Evolutionary conservation across 2,797 vertebrate genomes (phyloP).

Genomic region (Poeciliopsis gracilis): DNA sequence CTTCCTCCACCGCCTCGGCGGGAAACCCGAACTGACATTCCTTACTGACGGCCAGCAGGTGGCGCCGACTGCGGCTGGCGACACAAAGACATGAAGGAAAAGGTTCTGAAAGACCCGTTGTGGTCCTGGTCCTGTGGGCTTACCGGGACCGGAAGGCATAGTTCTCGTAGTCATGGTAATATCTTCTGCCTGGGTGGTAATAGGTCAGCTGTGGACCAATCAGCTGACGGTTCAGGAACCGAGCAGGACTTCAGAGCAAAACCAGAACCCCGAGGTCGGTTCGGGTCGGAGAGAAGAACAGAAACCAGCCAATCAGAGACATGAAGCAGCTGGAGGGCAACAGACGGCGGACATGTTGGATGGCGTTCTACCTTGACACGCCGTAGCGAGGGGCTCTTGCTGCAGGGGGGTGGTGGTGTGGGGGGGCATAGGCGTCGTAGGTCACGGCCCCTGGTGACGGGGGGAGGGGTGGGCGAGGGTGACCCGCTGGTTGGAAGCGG

Average conservation of each 20-base stretch:
- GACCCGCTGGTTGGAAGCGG: conserved; percentile 82
- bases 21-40: conserved; percentile 87
- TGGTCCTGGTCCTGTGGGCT: conserved; percentile 21
- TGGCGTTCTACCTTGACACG: conserved; percentile 81
- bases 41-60: conserved; percentile 83
- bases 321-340: no score
- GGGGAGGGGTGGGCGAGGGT: conserved; percentile 57
- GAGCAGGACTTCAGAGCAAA: conserved; percentile 78
- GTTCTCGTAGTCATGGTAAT: conserved; percentile 87
- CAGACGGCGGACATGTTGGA: no score
- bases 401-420: conserved; percentile 72
- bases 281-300: conserved; percentile 4
- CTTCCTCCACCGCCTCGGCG: conserved; percentile 78
- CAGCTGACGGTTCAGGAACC: conserved; percentile 85
- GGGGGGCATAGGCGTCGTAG: conserved; percentile 84
- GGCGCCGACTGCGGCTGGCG: conserved; percentile 83
- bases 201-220: conserved; percentile 85
- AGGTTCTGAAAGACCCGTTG: not conserved
- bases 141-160: conserved; percentile 88
- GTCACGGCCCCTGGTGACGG: conserved; percentile 71
- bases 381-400: conserved; percentile 80
- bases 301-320: no score
- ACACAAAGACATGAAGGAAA: not conserved
- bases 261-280: conserved; percentile 15
- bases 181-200: conserved; percentile 84